Evolutionary conservation across 2,888 invertebrate species (phyloP), one percentile per base, ranked within the genome.

Genomic region (Acrobasis consociella): DNA sequence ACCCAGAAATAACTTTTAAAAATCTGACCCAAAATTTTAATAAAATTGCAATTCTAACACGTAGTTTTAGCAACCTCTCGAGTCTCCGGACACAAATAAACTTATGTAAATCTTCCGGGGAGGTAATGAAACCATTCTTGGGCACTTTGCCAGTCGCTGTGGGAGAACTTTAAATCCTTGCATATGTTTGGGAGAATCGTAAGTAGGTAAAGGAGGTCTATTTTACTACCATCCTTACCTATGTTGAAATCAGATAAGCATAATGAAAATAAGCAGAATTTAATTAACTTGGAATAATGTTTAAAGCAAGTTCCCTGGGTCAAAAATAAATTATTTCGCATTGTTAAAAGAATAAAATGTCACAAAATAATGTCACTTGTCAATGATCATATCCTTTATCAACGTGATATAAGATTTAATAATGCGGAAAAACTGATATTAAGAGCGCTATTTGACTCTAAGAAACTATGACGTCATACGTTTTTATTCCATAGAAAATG

Each of bases 41-140:
- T 55, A 55, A 16, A 55, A 16, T 39, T 46, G 42, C 42, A 56
- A 11, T 42, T 46, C 42, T 16, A 17, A 42, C 16, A 55, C 38
- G 55, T 55, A 16, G 17, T 56, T 56, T 56, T 13, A 56, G 22
- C 13, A 56, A 16, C 39, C 10, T 15, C 39, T 16, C 11, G 39
- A 42, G 13, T 42, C 56, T 13, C 42, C 56, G 56, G 56, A 56
- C 56, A 17, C 56, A 42, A 56, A 56, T 60, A 60, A 60, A 60
- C 51, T 60, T 60, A 60, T 60, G 60, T 52, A 60, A 60, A 60
- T 60, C 51, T 60, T 39, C 37, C 16, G n/a, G 51, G n/a, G 38
- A 42, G 39, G 50, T 60, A 60, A 60, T 60, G 60, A 60, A 60
- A 42, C 60, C 60, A 60, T 60, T 60, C 60, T 60, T 51, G 60